Conservation (phyloP, 2,888 invertebrate species). For the Protodeltote pygarga region DNA sequence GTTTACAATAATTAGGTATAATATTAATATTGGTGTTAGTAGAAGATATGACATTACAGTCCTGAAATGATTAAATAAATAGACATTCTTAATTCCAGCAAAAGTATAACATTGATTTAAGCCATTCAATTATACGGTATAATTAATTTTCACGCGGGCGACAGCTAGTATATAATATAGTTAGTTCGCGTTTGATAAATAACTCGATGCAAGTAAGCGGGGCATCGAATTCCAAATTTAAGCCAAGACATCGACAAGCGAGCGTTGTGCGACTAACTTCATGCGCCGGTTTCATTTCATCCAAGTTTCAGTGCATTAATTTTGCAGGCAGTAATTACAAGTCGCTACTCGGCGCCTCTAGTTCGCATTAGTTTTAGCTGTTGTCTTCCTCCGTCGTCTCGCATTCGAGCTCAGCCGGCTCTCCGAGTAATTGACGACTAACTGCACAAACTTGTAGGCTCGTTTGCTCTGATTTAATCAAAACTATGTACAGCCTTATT, state of each 20-base stretch:
- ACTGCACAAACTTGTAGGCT: conserved; percentile 74
- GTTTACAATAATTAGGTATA: no score
- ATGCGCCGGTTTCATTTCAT: conserved; percentile 83
- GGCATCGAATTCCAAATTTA: conserved; percentile 64
- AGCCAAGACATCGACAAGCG: conserved; percentile 59
- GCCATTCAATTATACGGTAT: no score
- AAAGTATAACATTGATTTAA: no score
- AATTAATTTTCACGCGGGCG: no score
- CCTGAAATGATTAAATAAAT: no score
- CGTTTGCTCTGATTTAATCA: conserved; percentile 75
- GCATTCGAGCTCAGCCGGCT: conserved; percentile 68
- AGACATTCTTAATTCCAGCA: no score
- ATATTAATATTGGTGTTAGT: no score
- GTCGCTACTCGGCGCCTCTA: conserved; percentile 78
- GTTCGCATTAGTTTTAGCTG: conserved; percentile 81
- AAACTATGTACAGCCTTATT: conserved; percentile 53
- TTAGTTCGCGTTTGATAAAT: conserved; percentile 47
- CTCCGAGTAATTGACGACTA: conserved; percentile 73
- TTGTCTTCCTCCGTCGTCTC: conserved; percentile 70
- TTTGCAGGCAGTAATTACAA: conserved; percentile 85
- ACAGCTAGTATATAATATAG: no score
- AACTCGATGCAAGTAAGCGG: conserved; percentile 42
- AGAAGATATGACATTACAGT: no score
- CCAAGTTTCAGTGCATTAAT: conserved; percentile 84
- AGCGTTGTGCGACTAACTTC: conserved; percentile 66